Evolutionary conservation across 2,888 invertebrate genomes (phyloP), one percentile per base, ranked within the genome.

Genomic region (Philopedon plagiatum): DNA sequence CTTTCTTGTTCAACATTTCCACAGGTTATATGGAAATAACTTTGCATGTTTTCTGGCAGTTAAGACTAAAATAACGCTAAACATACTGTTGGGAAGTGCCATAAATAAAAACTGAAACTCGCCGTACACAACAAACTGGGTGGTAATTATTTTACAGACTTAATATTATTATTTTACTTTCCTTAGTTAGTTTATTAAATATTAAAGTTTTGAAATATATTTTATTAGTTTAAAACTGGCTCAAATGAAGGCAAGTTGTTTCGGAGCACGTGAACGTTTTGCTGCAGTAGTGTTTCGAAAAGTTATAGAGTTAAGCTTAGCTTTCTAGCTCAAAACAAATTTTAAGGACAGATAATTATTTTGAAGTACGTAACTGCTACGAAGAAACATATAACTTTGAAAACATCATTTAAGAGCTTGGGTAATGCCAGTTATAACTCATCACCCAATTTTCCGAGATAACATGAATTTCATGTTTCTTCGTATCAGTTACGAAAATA

Each of bases 31-130:
- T 71, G 58, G 65, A 71, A 71, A 71, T 71, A 54, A 66, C 54
- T 19, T 71, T 62, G 71, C 71, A 71, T 71, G 71, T 29, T 56
- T 19, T 18, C 26, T 9, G 32, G 71, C 41, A 65, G 65, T 71
- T 71, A 71, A 41, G 62, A 65, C 70, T 23, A 71, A 60, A 66
- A 61, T 61, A 66, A 65, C 61, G 66, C 57, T 69, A 71, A 71
- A 65, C 60, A 46, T 64, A 64, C 65, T 39, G 60, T 60, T 64
- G 41, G 60, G 49, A 64, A 56, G 39, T 8, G 41, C 51, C 66
- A 65, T 71, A 71, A 71, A 66, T 65, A 71, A 71, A 66, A 71
- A 60, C 67, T 68, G 15, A 39, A 46, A 44, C 51, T 49, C 61
- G 21, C 66, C 32, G 32, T 58, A 58, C 49, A 67, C 39, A 61